Evolutionary conservation across 2,888 invertebrate species (phyloP), one percentile per base, ranked within the genome.

Genomic region (Schrankia costaestrigalis): DNA sequence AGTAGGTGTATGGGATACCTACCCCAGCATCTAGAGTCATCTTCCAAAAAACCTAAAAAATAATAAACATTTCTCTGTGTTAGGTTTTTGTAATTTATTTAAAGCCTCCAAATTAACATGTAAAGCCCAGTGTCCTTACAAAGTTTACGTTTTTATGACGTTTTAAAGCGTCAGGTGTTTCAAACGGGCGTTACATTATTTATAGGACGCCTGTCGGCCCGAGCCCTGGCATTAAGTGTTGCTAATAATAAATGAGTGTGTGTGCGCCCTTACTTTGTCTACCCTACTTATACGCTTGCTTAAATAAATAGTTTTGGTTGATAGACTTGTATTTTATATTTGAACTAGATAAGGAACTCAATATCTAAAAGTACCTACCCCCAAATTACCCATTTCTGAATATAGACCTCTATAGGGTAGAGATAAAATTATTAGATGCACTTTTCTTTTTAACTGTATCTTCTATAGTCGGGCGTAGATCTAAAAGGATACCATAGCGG

Each of bases 161-260:
- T 51, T 57, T 44, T 39, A 42, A 51, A 63, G 63, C 63, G 63
- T 45, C 69, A 72, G 73, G 73, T 72, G 71, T 62, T 58, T 47
- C 56, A 51, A 52, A 52, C 57, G 45, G 33, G 22, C 26, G 19
- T 56, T 63, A 46, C 63, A 73, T 73, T 65, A 71, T 69, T 64
- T 59, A 73, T 65, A 41, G 47, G 49, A 46, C 45, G 34, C 32
- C 54, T 49, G 50, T 50, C 52, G 57, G 53, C 47, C 56, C 43
- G 61, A 62, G 51, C 53, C 59, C 50, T 56, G 42, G 63, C 64
- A 71, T 73, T 73, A 74, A 72, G 71, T 66, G 68, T 51, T 33
- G 35, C 46, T 59, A 72, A 74, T 74, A 72, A 72, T 73, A 67
- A 61, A 75, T 72, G 65, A 40, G 53, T 44, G 51, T 52, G 54